These are phyloP conservation scores for Rhynchonema sp. DNA, from an alignment of 2,888 invertebrate species.

Conservation along the genomic window DNA sequence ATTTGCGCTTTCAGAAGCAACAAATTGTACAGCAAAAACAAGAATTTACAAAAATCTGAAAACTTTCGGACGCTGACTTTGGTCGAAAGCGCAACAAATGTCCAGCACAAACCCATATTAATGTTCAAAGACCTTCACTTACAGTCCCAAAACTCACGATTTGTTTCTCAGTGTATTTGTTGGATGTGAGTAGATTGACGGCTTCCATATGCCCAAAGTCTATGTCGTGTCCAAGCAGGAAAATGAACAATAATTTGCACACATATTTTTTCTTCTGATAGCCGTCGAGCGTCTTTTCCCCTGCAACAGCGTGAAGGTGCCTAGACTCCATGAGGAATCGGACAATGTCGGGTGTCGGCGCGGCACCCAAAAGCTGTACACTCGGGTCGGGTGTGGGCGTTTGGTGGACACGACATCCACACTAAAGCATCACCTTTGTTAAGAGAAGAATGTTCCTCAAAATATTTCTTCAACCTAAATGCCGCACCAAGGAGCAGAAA, in stretches of 20 bases:
- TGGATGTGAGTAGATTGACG: slow-evolving; percentile 92
- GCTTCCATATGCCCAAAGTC: slow-evolving; percentile 99
- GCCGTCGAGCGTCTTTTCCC: slow-evolving; percentile 96
- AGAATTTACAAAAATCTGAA: background rate
- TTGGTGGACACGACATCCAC: too few species aligned
- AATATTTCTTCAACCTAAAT: too few species aligned
- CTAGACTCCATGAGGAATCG: too few species aligned
- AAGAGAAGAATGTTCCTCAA: too few species aligned
- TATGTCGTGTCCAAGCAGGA: slow-evolving; percentile 95
- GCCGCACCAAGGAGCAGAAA: too few species aligned
- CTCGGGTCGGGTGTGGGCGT: too few species aligned
- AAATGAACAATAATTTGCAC: slow-evolving; percentile 96
- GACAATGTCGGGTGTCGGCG: too few species aligned
- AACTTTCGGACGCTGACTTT: too few species aligned
- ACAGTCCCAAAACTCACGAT: slow-evolving; percentile 52
- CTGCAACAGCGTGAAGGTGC: slow-evolving; percentile 27
- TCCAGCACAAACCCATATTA: background rate
- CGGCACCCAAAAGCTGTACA: too few species aligned
- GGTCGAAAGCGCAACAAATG: background rate
- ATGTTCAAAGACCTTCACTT: background rate
- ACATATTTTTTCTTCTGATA: slow-evolving; percentile 99
- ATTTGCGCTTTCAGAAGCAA: too few species aligned
- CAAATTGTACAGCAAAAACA: background rate
- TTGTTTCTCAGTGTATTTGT: slow-evolving; percentile 99
- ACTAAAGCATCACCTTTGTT: too few species aligned